These are phyloP conservation scores for Idaea dimidiata DNA, from an alignment of 2,888 invertebrate species.

Conservation along the genomic window DNA sequence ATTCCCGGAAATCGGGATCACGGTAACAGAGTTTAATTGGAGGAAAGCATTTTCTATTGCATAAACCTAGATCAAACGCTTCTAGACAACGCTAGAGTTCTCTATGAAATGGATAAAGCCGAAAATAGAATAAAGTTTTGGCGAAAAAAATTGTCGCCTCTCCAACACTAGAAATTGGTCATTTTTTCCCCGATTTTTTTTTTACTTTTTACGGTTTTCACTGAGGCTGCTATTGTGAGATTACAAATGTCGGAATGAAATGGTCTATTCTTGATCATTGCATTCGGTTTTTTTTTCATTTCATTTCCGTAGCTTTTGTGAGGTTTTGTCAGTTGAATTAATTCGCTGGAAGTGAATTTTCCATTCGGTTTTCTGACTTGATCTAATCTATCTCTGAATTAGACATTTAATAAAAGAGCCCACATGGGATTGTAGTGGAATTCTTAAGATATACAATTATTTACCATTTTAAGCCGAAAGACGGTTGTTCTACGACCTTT, in stretches of 20 bases:
- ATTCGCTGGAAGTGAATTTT: not conserved
- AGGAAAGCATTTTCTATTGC: not conserved
- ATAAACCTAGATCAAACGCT: not conserved
- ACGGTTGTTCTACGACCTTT: too few relatives aligned
- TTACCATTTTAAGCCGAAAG: too few relatives aligned
- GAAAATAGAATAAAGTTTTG: not conserved
- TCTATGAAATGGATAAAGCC: not conserved
- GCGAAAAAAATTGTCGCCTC: not conserved
- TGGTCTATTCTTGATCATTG: conserved; percentile 24
- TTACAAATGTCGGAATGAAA: conserved; percentile 25
- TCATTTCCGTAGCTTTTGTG: not conserved
- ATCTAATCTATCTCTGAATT: not conserved
- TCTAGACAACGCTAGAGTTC: not conserved
- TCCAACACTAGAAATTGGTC: conserved; percentile 5
- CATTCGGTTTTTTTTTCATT: conserved; percentile 17
- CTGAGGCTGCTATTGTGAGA: conserved; percentile 28
- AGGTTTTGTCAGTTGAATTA: not conserved
- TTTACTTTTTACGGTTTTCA: conserved; percentile 33
- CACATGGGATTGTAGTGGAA: not conserved
- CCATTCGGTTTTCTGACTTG: not conserved
- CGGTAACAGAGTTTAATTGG: not conserved
- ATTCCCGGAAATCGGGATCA: not conserved
- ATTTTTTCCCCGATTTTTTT: conserved; percentile 15
- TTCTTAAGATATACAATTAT: not conserved
- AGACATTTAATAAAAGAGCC: not conserved